Conservation (phyloP, 2,797 vertebrate genomes). For the Florisuga fusca region DNA sequence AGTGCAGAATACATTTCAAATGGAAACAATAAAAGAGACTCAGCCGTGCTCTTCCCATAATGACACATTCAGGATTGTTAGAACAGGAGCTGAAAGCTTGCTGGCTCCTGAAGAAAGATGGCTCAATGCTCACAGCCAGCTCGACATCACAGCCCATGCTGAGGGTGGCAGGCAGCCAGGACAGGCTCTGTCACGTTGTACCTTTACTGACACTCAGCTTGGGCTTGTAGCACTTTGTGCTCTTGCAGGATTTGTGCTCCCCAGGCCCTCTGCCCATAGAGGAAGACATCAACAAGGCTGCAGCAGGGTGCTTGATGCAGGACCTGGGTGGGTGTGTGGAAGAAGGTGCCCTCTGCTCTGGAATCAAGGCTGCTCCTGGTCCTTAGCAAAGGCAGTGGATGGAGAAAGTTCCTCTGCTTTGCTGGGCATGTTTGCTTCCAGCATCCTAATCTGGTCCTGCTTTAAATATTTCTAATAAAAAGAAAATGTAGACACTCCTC, state of each 20-base stretch:
- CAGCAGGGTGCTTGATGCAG: not conserved
- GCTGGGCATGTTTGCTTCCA: not conserved
- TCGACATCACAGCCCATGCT: rapidly evolving
- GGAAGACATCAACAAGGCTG: not conserved
- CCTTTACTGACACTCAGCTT: not conserved
- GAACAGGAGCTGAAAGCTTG: not conserved
- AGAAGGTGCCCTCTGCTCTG: not conserved
- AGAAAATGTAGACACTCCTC: not conserved
- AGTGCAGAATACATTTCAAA: slow-evolving; percentile 23
- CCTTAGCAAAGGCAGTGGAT: not conserved
- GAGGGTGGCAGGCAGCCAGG: not conserved
- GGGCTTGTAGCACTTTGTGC: not conserved
- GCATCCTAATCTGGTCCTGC: not conserved
- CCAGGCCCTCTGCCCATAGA: not conserved
- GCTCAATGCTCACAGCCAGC: not conserved
- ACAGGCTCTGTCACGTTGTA: rapidly evolving
- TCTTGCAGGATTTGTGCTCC: not conserved
- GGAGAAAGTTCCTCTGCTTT: not conserved
- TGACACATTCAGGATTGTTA: not conserved
- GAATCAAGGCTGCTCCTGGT: not conserved
- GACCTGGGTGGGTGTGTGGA: rapidly evolving
- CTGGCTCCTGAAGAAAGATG: not conserved
- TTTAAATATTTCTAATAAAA: not conserved
- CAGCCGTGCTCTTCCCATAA: not conserved
- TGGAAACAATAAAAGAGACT: slow-evolving; percentile 29